Base-by-base conservation (phyloP, 2,797 vertebrate species). In the Melanotaenia parkinsoni region DNA sequence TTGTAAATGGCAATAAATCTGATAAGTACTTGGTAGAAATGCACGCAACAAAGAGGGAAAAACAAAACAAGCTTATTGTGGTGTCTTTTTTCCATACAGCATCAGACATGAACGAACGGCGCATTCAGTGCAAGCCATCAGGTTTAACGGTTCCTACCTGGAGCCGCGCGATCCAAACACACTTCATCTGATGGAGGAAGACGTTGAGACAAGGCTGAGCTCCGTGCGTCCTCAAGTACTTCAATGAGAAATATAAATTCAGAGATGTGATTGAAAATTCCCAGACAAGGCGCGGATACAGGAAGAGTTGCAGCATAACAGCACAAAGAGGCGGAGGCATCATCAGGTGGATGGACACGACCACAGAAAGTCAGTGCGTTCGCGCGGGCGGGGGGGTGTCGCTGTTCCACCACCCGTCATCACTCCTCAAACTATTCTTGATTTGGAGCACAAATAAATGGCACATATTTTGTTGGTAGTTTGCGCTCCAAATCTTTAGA, bases 111-210 rank as follows among this genome's bases (percentile, higher is more conserved):
- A 40, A 38, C n/a, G n/a, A 47, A 11, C 12, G 26, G 30, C 37
- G 24, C 45, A 40, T 11, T 18, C 16, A 30, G 10, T 20, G 33
- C 14, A 28, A 8, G 45, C 6, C 38, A 20, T 7, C 63, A 20
- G 14, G 1, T 60, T 18, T 35, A 30, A 65, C 1, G 33, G 56
- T n/a, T 72, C 86, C 54, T 79, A 89, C 89, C 90, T 81, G 84
- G 26, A n/a, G 78, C 59, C 16, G n/a, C 47, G 12, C 37, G 58
- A 61, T 72, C 54, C 54, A 32, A 40, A 38, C 50, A 45, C 47
- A 16, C 58, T 37, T 35, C 61, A 24, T 40, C 40, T 30, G 51
- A n/a, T 4, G 62, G 14, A 2, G 11, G 1, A 60, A 58, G 33
- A 74, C 30, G 40, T 59, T 1, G 0, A 63, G 51, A 30, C 3